Evolutionary conservation across 2,113 vertebrate genomes (phyloP), one percentile per base, ranked within the genome.

Genomic region (Platysteira castanea): DNA sequence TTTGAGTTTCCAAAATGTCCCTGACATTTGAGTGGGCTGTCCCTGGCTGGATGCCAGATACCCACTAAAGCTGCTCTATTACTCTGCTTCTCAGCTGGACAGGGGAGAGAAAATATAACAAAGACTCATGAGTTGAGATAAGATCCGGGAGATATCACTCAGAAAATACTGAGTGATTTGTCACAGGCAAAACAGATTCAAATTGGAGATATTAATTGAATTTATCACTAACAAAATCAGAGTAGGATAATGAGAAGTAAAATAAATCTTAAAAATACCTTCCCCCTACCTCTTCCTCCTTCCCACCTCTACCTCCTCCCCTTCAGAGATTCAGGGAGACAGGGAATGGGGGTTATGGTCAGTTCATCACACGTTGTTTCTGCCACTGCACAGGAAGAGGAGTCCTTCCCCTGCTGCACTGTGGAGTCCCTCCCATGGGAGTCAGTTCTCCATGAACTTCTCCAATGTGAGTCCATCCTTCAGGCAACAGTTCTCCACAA

Each of bases 11-110:
- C 15, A 52, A 87, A 84, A 53, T 4, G 24, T 14, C 24, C 57
- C 7, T 53, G 30, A n/a, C 3, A 49, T 86, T 50, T 42, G 60
- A 75, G 30, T 57, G 35, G 11, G 13, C 7, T 57, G 26, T 50
- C 20, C 20, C 42, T 21, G 52, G 35, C 26, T 42, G 35, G 35
- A 67, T 30, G 24, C 20, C 50, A 75, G 42, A 57, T 15, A 65
- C 42, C 4, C 24, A 57, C 15, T 7, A 30, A 75, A 67, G 24
- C 20, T 0, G 0, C 15, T 49, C 10, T 49, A 30, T 56, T 7
- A 75, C 24, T 49, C 15, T 10, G 5, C 6, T 75, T 41, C 42
- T 57, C 42, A 75, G 8, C 60, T 49, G 30, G 24, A 42, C 13
- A 49, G 26, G 8, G 30, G 13, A 49, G 16, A 49, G 30, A 85